A percentile compares a stretch with the other conserved stretches of the same genome.
These are phyloP conservation scores for Pyrgus malvae DNA, from an alignment of 2,888 invertebrate genomes.

Conservation along the genomic window DNA sequence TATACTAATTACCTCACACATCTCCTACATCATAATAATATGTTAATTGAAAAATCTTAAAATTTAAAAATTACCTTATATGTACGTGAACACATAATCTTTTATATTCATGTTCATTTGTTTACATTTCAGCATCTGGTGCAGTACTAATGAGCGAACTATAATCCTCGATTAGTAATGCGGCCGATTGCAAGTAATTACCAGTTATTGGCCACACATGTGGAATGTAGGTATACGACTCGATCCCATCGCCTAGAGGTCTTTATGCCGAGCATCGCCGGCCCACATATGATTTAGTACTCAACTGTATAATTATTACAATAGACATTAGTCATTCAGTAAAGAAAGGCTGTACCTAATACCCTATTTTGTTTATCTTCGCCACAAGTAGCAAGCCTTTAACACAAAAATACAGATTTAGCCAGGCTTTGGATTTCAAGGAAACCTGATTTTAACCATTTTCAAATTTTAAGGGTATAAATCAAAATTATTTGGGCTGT, in stretches of 20 bases:
- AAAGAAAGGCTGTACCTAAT: too few species aligned
- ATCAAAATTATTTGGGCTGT: too few species aligned
- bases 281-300: slow-evolving; percentile 11
- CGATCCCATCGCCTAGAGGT: slow-evolving; percentile 49
- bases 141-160: background rate
- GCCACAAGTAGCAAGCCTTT: too few species aligned
- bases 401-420: too few species aligned
- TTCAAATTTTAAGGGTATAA: too few species aligned
- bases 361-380: too few species aligned
- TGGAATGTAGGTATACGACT: slow-evolving; percentile 44
- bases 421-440: too few species aligned
- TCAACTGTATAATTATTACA: slow-evolving; percentile 10
- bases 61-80: background rate
- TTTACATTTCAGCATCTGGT: slow-evolving; percentile 16
- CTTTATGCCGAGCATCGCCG: slow-evolving; percentile 43
- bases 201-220: slow-evolving; percentile 55
- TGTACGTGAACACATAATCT: too few species aligned
- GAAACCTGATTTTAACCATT: too few species aligned
- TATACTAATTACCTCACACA: too few species aligned
- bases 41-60: too few species aligned
- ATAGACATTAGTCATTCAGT: background rate
- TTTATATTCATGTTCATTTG: background rate
- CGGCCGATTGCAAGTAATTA: slow-evolving; percentile 18
- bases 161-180: background rate
- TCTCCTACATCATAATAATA: too few species aligned